Evolutionary conservation across 2,888 invertebrate species (phyloP).

Genomic region (Arenicola marina): DNA sequence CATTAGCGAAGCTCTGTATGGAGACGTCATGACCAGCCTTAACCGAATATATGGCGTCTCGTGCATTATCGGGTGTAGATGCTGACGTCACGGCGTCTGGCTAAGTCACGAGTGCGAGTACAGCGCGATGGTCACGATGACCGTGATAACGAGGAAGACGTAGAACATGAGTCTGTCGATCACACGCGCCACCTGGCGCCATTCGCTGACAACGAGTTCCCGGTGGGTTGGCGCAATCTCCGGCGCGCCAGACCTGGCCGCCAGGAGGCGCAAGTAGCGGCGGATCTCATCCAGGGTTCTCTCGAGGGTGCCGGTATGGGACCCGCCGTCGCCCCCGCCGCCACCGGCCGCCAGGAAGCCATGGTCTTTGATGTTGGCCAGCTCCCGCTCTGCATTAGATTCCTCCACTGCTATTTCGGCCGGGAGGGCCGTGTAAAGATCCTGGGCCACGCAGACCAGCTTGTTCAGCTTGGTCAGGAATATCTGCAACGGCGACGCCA

Average conservation of each 20-base stretch:
- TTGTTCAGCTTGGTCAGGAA: conserved; percentile 9
- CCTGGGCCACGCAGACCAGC: conserved; percentile 13
- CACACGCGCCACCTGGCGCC: conserved; percentile 20
- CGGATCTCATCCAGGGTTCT: conserved; percentile 17
- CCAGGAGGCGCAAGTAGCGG: conserved; percentile 5
- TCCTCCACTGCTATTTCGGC: conserved; percentile 6
- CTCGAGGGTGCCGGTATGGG: conserved; percentile 6
- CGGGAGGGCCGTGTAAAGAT: conserved; percentile 16
- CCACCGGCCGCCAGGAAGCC: too few relatives aligned
- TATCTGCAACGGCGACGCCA: conserved; percentile 3
- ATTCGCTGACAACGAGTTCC: conserved; percentile 14
- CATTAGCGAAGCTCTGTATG: too few relatives aligned
- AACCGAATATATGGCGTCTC: too few relatives aligned
- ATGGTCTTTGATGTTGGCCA: conserved; percentile 6
- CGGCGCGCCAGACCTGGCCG: conserved; percentile 2
- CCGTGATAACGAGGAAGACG: conserved; percentile 12
- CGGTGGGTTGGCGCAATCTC: conserved; percentile 5
- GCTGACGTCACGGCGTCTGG: too few relatives aligned
- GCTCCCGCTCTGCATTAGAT: background rate
- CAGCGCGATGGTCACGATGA: conserved; percentile 9
- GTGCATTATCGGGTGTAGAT: too few relatives aligned
- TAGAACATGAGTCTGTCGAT: conserved; percentile 14
- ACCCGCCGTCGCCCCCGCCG: background rate
- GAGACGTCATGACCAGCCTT: too few relatives aligned
- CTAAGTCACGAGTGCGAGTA: conserved; percentile 8